Conservation (phyloP, 2,113 vertebrate species). For the Agelaius tricolor region DNA sequence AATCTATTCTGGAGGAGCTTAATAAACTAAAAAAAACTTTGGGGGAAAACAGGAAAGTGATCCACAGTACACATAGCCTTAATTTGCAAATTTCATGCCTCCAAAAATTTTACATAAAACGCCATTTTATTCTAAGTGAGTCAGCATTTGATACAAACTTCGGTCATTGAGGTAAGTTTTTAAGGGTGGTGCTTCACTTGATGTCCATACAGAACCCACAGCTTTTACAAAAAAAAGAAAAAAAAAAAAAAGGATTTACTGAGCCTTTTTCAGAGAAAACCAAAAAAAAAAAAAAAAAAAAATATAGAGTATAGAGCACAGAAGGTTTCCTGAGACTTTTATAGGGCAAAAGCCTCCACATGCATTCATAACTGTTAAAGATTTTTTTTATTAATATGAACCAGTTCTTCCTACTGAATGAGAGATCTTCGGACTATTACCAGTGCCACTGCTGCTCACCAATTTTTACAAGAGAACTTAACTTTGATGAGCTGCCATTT, state of each 20-base stretch:
- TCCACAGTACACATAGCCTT: background rate
- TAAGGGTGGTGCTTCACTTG: background rate
- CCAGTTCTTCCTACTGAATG: background rate
- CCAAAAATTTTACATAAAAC: background rate
- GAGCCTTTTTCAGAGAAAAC: background rate
- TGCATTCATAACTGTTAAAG: background rate
- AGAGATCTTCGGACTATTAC: background rate
- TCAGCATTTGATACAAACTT: background rate
- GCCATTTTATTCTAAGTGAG: background rate
- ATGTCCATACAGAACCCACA: background rate
- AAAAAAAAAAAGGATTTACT: background rate
- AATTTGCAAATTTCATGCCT: background rate
- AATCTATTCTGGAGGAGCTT: background rate
- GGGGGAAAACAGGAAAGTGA: background rate
- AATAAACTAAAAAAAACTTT: background rate
- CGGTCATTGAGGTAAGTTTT: background rate
- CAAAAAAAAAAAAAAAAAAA: no score
- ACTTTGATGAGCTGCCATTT: slow-evolving; percentile 27
- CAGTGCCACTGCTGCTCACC: background rate
- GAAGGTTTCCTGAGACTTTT: background rate
- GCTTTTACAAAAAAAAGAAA: background rate
- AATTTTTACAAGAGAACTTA: slow-evolving; percentile 11
- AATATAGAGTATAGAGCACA: background rate
- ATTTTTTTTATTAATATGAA: background rate
- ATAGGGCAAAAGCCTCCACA: background rate